These are phyloP conservation scores for Pempheris klunzingeri DNA, from an alignment of 2,797 vertebrate species.

Conservation along the genomic window DNA sequence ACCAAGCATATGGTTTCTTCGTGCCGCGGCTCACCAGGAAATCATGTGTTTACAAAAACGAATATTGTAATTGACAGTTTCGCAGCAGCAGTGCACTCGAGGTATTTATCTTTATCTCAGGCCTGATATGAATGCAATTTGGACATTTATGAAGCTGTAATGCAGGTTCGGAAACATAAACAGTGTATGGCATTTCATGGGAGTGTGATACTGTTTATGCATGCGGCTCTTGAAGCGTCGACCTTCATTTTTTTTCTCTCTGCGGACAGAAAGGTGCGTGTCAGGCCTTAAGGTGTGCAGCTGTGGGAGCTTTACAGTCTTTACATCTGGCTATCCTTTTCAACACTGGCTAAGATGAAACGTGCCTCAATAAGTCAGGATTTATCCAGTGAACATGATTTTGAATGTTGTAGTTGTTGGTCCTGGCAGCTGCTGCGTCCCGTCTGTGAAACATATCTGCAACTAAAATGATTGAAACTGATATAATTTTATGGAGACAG, in stretches of 20 bases:
- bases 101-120: conserved; percentile 42
- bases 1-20: conserved; percentile 25
- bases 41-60: conserved; percentile 52
- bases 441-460: conserved; percentile 67
- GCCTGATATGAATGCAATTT: conserved; percentile 14
- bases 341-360: conserved; percentile 47
- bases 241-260: conserved; percentile 49
- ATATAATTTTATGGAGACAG: conserved; percentile 56
- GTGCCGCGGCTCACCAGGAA: conserved; percentile 13
- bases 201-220: conserved; percentile 45
- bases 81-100: conserved; percentile 11
- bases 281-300: conserved; percentile 70
- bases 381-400: conserved; percentile 64
- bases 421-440: conserved; percentile 30
- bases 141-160: conserved; percentile 29
- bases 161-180: conserved; percentile 53
- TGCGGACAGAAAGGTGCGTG: conserved; percentile 36
- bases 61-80: conserved; percentile 53
- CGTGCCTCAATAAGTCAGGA: conserved; percentile 66
- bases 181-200: conserved; percentile 44
- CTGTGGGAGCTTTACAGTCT: conserved; percentile 55
- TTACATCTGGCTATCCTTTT: conserved; percentile 65
- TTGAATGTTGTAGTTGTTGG: conserved; percentile 44
- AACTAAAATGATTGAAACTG: conserved; percentile 55
- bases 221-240: conserved; percentile 36